A percentile compares a stretch with the other conserved stretches of the same genome.
Conservation (phyloP, 64 coral and sea anemone species). For the Anthopleura sola region DNA sequence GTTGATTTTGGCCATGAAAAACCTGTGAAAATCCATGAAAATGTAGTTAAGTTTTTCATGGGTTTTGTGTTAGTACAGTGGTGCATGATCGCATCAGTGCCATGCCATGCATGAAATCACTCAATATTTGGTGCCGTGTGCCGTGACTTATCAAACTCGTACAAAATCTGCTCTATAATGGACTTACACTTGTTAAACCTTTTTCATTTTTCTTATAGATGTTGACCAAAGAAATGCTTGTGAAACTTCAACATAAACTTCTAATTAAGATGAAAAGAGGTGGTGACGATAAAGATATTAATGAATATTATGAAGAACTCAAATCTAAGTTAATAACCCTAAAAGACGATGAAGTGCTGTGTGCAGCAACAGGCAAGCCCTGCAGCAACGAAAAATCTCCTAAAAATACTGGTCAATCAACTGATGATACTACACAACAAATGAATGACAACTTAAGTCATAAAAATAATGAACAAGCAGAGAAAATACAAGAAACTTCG, state of each 20-base stretch:
- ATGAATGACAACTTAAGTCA: not conserved
- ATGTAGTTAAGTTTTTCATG: no score
- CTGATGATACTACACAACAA: not conserved
- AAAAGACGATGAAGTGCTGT: slow-evolving; percentile 3
- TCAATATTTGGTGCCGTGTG: no score
- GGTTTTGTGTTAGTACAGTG: no score
- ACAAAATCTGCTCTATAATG: no score
- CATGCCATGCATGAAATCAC: no score
- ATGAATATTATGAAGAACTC: not conserved
- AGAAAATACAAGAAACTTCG: not conserved
- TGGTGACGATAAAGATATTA: not conserved
- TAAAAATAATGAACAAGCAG: not conserved
- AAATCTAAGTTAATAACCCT: slow-evolving; percentile 11
- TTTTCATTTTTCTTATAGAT: not conserved
- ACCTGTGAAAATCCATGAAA: no score
- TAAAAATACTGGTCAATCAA: not conserved
- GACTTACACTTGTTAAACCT: no score
- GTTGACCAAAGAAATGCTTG: slow-evolving; percentile 9
- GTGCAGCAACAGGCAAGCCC: slow-evolving; percentile 7
- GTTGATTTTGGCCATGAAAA: no score
- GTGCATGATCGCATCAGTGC: no score
- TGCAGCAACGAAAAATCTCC: not conserved
- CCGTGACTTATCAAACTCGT: no score
- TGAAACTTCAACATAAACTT: not conserved
- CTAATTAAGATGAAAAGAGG: not conserved